Evolutionary conservation across 2,888 invertebrate species (phyloP), one percentile per base, ranked within the genome.

Genomic region (Chaetogeoica ovagalla): DNA sequence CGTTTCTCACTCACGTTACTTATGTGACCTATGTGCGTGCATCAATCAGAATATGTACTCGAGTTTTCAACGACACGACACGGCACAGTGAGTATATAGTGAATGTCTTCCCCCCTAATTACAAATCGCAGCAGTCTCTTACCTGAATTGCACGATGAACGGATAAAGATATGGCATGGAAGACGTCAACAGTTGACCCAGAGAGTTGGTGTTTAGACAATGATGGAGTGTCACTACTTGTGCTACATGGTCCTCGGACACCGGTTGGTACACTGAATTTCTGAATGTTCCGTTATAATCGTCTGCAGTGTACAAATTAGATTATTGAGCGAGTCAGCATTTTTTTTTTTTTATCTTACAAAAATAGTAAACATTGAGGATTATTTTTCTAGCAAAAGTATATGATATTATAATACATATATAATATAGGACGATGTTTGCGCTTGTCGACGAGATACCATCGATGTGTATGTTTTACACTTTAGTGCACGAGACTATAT

Each of bases 81-180:
- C 52, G 52, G 52, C 52, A 13, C 17, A 15, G 15, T 52, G 15
- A 17, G 30, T 30, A 52, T 52, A 52, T 15, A 52, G 15, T 52
- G 52, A 52, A 52, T 4, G 17, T 4, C 52, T 4, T 13, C 15
- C 15, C 52, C 15, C 15, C 15, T 52, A 52, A 52, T 52, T 52
- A 43, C 43, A 43, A 43, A 55, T 55, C 0, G 55, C 55, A 4
- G 5, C 1, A 21, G 11, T 59, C 13, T 23, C 82, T 63, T 84
- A 88, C 88, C 88, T 88, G 85, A 89, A 89, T 83, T 89, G 88
- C 3, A 89, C 88, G 71, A 89, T 88, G 84, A 89, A 89, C 2
- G 89, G 89, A 84, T 89, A 88, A 1, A 89, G 85, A 83, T 88
- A 88, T 2, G 89, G 89, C 86, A 88, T 88, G 30, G 89, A 88